Evolutionary conservation across 2,797 vertebrate species (phyloP), one percentile per base, ranked within the genome.

Genomic region (Holocentrus rufus): DNA sequence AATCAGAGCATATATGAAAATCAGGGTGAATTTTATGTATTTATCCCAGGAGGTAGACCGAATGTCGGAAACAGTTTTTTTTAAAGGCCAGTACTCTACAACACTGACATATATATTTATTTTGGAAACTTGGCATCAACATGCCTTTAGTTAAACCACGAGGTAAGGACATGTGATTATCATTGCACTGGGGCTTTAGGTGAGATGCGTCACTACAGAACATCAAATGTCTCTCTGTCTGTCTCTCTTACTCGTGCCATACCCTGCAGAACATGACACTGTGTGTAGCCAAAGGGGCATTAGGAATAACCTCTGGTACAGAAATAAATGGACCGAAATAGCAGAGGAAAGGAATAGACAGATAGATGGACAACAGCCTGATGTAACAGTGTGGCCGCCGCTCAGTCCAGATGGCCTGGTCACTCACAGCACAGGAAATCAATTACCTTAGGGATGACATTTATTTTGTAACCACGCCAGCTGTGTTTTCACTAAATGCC

Each of bases 271-370:
- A 92, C 73, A 75, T 72, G 90, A 92, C 69, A 85, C 87, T 83
- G 85, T 75, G 73, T 78, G 76, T 81, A 78, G 82, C 78, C 84
- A 50, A 83, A 84, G 55, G 53, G 81, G 70, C 87, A 90, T 90
- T 88, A 89, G 65, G 69, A 85, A 86, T 89, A 92, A 89, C 30
- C 79, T 71, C 58, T 76, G 47, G 77, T 77, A 74, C 86, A 72
- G 83, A 91, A 92, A 91, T 92, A 92, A 79, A 79, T 76, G 18
- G 64, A 69, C 83, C 59, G 68, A 87, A 90, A 93, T 92, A 93
- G 88, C 78, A 61, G 58, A 76, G 72, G 82, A 86, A 81, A 72
- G 68, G 72, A 80, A 76, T 8, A 77, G 78, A 81, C 52, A 50
- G 82, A 81, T 58, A 66, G 76, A 74, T 64, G 72, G 74, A 80